Percentiles rank a stretch among this genome's conserved stretches.
phyloP scores from a whole-genome alignment of 2,888 invertebrate species.

The Spodoptera exigua region DNA sequence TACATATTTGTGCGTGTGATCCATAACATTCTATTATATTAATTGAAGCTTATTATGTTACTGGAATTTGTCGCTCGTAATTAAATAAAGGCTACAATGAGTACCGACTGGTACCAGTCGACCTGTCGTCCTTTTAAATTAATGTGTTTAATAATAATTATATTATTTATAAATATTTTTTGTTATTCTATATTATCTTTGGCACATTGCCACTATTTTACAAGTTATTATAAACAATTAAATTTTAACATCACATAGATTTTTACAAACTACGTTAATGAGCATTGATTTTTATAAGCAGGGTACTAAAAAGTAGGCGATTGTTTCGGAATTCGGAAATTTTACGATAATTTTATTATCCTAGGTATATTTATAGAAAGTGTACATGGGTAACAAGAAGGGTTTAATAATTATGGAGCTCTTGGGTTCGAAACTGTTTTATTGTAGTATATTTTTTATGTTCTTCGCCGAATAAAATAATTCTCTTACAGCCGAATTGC shows the following conservation, averaged over 20 bases:
- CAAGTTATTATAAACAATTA: constrained; percentile 25
- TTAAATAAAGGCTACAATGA: too few species aligned
- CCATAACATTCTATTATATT: background rate
- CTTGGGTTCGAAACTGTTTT: constrained; percentile 13
- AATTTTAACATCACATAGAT: constrained; percentile 51
- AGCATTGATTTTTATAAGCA: constrained; percentile 25
- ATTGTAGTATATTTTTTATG: constrained; percentile 13
- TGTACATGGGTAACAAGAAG: background rate
- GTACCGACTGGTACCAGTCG: too few species aligned
- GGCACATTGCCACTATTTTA: constrained; percentile 39
- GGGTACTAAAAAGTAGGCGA: background rate
- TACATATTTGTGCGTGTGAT: too few species aligned
- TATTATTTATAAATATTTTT: constrained; percentile 1
- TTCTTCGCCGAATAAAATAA: constrained; percentile 32
- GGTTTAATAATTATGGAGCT: background rate
- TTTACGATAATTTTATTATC: constrained; percentile 25
- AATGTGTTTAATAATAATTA: background rate
- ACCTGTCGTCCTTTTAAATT: constrained; percentile 13
- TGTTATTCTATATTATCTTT: constrained; percentile 40
- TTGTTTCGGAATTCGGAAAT: background rate
- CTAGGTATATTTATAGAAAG: constrained; percentile 2
- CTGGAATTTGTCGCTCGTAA: too few species aligned
- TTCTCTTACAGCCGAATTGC: constrained; percentile 37
- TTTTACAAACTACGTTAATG: constrained; percentile 40
- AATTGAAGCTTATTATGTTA: constrained; percentile 4